phyloP scores from a whole-genome alignment of 2,888 invertebrate genomes.

The Bruchidius siliquastri region DNA sequence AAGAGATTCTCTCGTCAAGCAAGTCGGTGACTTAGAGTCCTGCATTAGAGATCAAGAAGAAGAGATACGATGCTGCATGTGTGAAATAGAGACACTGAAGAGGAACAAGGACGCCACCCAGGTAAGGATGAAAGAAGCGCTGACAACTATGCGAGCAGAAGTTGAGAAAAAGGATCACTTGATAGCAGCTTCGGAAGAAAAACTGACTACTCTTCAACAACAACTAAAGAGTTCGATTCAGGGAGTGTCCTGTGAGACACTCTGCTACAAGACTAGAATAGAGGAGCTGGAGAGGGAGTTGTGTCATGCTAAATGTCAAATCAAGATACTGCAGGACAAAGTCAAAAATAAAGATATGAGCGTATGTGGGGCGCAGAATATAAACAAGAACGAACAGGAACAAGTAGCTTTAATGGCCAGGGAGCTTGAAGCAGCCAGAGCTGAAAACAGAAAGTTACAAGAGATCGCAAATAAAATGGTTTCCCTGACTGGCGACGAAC shows the following conservation, averaged over 20 bases:
- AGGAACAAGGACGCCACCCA: slow-evolving; percentile 37
- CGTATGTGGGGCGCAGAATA: slow-evolving; percentile 7
- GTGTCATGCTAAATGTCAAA: slow-evolving; percentile 21
- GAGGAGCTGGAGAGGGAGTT: slow-evolving; percentile 27
- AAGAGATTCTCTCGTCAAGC: slow-evolving; percentile 49
- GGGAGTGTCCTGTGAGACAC: slow-evolving; percentile 33
- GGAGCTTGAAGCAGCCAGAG: slow-evolving; percentile 27
- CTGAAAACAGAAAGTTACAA: slow-evolving; percentile 29
- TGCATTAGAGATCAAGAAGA: slow-evolving; percentile 55
- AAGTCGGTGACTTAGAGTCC: slow-evolving; percentile 53
- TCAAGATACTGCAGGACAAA: slow-evolving; percentile 21
- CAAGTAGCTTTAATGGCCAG: slow-evolving; percentile 23
- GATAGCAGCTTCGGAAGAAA: slow-evolving; percentile 37
- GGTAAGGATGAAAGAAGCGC: slow-evolving; percentile 26
- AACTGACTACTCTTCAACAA: slow-evolving; percentile 35
- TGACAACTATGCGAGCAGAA: slow-evolving; percentile 33
- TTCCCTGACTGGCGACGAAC: slow-evolving; percentile 31
- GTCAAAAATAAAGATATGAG: slow-evolving; percentile 17
- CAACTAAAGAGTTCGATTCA: slow-evolving; percentile 36
- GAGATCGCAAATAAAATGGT: slow-evolving; percentile 29
- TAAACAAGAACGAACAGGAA: slow-evolving; percentile 19
- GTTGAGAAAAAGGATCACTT: slow-evolving; percentile 38
- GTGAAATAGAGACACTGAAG: slow-evolving; percentile 50
- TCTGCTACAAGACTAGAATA: slow-evolving; percentile 32
- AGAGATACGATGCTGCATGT: slow-evolving; percentile 53